Conservation (phyloP, 53 echinoderm and acorn worm genomes). For the Mesocentrotus franciscanus region DNA sequence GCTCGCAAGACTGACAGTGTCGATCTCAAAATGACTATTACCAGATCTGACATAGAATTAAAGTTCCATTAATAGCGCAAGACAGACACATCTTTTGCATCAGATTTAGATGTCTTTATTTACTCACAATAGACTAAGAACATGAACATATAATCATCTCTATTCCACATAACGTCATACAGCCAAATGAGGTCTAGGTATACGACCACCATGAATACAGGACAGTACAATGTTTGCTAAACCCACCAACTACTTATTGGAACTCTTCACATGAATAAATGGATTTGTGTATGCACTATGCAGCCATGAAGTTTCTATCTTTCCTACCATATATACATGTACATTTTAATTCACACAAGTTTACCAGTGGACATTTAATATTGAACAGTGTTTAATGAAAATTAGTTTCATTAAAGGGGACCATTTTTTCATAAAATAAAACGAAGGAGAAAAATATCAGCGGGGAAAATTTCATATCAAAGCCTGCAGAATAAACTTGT, state of each 20-base stretch:
- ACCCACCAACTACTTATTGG: neutral
- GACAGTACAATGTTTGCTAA: conserved; percentile 8
- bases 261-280: neutral
- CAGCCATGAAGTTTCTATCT: neutral
- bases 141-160: conserved; percentile 20
- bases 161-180: neutral
- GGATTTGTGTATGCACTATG: conserved; percentile 13
- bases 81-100: neutral
- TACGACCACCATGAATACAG: neutral
- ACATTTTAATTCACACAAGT: neutral
- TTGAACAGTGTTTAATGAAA: neutral
- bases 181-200: conserved; percentile 3
- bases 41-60: neutral
- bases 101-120: conserved; percentile 16
- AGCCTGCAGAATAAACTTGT: neutral
- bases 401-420: neutral
- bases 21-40: no score
- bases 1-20: neutral
- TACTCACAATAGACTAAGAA: conserved; percentile 44
- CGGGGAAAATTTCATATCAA: neutral
- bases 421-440: neutral
- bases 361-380: conserved; percentile 6
- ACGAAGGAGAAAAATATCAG: neutral
- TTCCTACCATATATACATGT: neutral
- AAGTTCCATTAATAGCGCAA: neutral